A percentile compares a stretch with the other conserved stretches of the same genome.
Conservation (phyloP, 2,888 invertebrate genomes). For the Ectobius pallidus region DNA sequence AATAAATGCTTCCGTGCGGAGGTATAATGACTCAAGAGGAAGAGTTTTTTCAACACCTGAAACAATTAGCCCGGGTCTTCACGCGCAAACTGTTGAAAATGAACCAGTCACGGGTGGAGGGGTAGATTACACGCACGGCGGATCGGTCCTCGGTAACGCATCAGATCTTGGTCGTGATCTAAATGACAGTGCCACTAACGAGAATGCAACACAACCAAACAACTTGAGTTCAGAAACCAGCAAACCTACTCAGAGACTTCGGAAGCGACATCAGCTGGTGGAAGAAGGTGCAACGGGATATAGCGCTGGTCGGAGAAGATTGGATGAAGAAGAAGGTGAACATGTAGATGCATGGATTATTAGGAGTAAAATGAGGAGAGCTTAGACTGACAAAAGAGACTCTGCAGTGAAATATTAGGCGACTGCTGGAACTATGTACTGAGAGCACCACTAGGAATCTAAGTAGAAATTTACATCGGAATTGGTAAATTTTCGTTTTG, state of each 20-base stretch:
- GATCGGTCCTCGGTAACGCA: background rate
- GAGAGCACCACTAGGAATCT: too few relatives aligned
- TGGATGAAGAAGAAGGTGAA: slow-evolving; percentile 15
- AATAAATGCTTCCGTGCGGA: too few relatives aligned
- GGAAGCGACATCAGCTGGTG: background rate
- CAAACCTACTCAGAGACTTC: too few relatives aligned
- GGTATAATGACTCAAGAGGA: too few relatives aligned
- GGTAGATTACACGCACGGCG: slow-evolving; percentile 2
- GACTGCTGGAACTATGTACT: too few relatives aligned
- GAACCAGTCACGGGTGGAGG: background rate
- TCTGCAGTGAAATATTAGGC: background rate
- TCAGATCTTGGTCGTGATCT: background rate
- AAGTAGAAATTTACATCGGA: too few relatives aligned
- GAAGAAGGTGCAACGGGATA: slow-evolving; percentile 37
- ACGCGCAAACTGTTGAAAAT: too few relatives aligned
- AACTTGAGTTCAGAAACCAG: background rate
- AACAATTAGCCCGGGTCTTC: too few relatives aligned
- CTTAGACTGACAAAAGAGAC: background rate
- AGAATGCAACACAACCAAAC: too few relatives aligned
- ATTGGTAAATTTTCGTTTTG: too few relatives aligned
- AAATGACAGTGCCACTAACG: too few relatives aligned
- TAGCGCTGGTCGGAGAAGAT: slow-evolving; percentile 14
- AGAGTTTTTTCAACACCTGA: too few relatives aligned
- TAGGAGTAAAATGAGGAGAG: background rate
- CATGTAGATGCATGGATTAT: background rate